Evolutionary conservation across 2,797 vertebrate genomes (phyloP).

Genomic region (Molossus alvarezi): DNA sequence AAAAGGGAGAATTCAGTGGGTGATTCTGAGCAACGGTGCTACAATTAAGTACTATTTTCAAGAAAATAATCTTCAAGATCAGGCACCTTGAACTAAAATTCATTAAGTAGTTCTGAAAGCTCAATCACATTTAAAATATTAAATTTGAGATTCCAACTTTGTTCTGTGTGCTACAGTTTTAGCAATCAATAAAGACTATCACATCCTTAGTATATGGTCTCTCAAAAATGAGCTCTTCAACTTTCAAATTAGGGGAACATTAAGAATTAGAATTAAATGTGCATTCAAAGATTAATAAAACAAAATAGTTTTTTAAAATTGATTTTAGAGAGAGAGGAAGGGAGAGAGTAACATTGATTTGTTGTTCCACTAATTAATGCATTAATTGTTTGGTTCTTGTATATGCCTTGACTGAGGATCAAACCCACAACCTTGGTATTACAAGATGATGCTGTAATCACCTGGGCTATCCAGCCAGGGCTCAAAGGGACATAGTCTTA

Average conservation of each 20-base stretch:
- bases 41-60: neutral
- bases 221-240: neutral
- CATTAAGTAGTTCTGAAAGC: neutral
- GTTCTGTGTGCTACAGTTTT: neutral
- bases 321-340: neutral
- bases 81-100: neutral
- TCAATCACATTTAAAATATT: neutral
- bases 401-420: no score
- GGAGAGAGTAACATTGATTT: neutral
- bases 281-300: neutral
- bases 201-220: neutral
- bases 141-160: neutral
- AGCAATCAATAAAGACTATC: neutral
- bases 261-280: slow-evolving; percentile 25
- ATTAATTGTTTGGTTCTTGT: neutral
- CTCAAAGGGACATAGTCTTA: neutral
- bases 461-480: no score
- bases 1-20: neutral
- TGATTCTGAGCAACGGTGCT: neutral
- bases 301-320: neutral
- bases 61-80: slow-evolving; percentile 11
- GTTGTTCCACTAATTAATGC: neutral
- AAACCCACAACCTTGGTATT: no score
- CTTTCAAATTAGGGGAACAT: neutral
- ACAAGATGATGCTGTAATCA: no score